These are phyloP conservation scores for Eurosta solidaginis DNA, from an alignment of 1,140 invertebrate species.

Conservation along the genomic window DNA sequence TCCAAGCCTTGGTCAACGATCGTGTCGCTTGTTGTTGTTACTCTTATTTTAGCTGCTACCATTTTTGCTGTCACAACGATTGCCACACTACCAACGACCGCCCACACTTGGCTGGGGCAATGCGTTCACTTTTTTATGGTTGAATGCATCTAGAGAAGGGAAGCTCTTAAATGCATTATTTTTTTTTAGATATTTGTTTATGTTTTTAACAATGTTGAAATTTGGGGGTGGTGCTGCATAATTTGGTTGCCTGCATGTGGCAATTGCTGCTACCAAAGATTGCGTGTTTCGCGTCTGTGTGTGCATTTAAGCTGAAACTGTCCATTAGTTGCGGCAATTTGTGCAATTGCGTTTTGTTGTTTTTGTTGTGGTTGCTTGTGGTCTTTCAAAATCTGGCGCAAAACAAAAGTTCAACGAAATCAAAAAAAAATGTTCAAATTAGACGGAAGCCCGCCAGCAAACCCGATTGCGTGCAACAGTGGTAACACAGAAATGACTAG, in stretches of 20 bases:
- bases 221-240: background rate
- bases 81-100: background rate
- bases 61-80: background rate
- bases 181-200: background rate
- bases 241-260: background rate
- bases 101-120: constrained; percentile 9
- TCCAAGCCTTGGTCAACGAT: background rate
- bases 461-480: constrained; percentile 6
- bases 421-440: constrained; percentile 15
- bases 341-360: background rate
- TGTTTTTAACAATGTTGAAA: background rate
- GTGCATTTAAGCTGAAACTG: constrained; percentile 29
- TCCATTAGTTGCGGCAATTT: constrained; percentile 30
- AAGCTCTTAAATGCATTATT: background rate
- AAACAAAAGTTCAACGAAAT: background rate
- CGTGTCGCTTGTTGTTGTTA: background rate
- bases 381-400: background rate
- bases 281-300: background rate
- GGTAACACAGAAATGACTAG: no score
- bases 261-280: background rate
- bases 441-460: background rate
- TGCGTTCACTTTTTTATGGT: background rate
- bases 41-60: background rate
- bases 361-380: constrained; percentile 14
- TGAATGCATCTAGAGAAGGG: background rate